These are phyloP conservation scores for Alouatta palliata DNA, from an alignment of 2,113 vertebrate genomes.

Conservation along the genomic window DNA sequence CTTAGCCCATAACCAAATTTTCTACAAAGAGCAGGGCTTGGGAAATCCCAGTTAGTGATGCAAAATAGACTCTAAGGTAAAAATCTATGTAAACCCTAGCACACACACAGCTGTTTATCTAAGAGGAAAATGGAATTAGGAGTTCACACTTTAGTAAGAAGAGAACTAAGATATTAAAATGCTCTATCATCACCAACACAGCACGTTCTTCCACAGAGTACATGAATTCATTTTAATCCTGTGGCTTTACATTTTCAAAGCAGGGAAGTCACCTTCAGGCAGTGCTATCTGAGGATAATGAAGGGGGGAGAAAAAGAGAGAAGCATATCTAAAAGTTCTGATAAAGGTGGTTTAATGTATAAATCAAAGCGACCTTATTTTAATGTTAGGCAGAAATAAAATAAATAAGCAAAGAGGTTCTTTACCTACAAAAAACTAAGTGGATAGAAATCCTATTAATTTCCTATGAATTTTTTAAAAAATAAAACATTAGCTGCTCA, in stretches of 20 bases:
- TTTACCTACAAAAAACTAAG: slow-evolving; percentile 25
- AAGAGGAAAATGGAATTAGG: slow-evolving; percentile 17
- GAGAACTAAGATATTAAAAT: slow-evolving; percentile 19
- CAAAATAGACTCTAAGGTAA: not conserved
- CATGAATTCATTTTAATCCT: slow-evolving; percentile 40
- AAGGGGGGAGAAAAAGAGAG: not conserved
- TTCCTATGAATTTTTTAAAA: not conserved
- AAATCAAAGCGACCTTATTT: slow-evolving; percentile 48
- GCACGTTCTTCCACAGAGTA: not conserved
- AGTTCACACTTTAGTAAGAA: not conserved
- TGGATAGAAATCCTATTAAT: slow-evolving; percentile 13
- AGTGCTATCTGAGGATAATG: slow-evolving; percentile 15
- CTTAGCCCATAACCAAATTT: not conserved
- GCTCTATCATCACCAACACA: not conserved
- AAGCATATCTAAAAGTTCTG: slow-evolving; percentile 4
- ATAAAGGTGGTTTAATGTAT: slow-evolving; percentile 1
- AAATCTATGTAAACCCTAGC: not conserved
- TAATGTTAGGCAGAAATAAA: slow-evolving; percentile 35
- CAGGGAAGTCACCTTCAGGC: slow-evolving; percentile 50
- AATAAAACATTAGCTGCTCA: not conserved
- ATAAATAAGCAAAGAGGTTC: slow-evolving; percentile 31
- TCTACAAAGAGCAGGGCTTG: not conserved
- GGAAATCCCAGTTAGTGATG: not conserved
- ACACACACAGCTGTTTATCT: slow-evolving; percentile 1
- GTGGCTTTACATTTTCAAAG: slow-evolving; percentile 35